Percentiles rank a stretch among this genome's conserved stretches.
Conservation (phyloP, 2,113 vertebrate species). For the Tragelaphus scriptus region DNA sequence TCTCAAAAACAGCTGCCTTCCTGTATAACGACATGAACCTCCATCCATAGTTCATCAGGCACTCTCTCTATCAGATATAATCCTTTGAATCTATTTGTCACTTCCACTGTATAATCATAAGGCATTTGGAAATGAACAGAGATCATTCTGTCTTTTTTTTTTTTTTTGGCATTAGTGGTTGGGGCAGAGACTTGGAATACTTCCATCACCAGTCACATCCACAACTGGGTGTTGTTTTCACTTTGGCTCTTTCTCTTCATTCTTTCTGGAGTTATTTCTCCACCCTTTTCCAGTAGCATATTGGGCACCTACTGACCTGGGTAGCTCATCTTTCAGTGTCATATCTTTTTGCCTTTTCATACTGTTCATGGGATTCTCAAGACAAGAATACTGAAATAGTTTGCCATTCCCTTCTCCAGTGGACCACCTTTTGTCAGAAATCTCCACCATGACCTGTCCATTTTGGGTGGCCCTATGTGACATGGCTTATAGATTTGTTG, state of each 20-base stretch:
- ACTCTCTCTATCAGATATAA: background rate
- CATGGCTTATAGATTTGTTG: background rate
- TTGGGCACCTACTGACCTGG: background rate
- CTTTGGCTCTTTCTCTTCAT: background rate
- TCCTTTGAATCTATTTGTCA: background rate
- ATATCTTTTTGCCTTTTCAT: background rate
- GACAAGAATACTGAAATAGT: background rate
- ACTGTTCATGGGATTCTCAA: background rate
- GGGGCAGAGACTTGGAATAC: background rate
- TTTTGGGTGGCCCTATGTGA: background rate
- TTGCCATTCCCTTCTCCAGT: background rate
- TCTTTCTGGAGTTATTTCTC: background rate
- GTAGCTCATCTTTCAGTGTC: background rate
- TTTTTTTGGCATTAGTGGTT: background rate
- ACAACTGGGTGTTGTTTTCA: background rate
- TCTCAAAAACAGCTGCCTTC: background rate
- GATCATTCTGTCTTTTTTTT: background rate
- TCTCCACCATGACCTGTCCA: background rate
- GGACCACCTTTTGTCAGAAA: background rate
- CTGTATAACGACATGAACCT: background rate
- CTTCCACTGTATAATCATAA: background rate
- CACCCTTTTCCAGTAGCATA: background rate
- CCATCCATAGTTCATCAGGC: background rate
- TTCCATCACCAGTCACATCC: background rate
- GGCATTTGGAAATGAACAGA: background rate